Percentiles rank a stretch among this genome's conserved stretches.
Conservation (phyloP, 2,113 vertebrate species). For the Centropus unirufus region DNA sequence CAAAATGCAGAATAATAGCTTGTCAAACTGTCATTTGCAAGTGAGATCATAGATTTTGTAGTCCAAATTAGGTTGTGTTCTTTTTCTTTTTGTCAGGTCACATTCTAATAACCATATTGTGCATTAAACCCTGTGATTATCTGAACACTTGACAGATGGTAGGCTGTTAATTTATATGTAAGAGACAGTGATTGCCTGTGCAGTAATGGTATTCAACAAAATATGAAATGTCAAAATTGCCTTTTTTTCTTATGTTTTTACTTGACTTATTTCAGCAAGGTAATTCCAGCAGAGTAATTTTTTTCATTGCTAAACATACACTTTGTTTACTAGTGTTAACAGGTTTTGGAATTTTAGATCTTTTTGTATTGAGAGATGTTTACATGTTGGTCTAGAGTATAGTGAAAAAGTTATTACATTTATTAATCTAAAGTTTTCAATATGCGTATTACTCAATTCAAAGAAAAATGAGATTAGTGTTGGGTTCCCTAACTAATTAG, state of each 20-base stretch:
- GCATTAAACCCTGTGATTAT: conserved; percentile 83
- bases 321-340: conserved; percentile 48
- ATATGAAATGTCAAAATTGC: conserved; percentile 81
- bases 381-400: not conserved
- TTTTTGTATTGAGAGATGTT: not conserved
- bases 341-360: conserved; percentile 13
- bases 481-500: not conserved
- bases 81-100: conserved; percentile 83
- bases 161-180: conserved; percentile 82
- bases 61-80: conserved; percentile 82
- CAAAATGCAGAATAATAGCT: conserved; percentile 80
- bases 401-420: not conserved
- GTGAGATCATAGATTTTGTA: conserved; percentile 80
- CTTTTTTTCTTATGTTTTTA: conserved; percentile 62
- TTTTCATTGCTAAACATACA: conserved; percentile 55
- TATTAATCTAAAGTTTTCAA: not conserved
- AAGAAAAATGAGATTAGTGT: not conserved
- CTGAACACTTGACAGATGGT: conserved; percentile 83
- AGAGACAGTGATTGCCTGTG: conserved; percentile 78
- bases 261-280: conserved; percentile 73
- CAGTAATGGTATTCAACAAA: conserved; percentile 70
- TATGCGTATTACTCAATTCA: not conserved
- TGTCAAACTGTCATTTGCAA: conserved; percentile 81
- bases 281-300: conserved; percentile 45
- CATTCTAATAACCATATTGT: conserved; percentile 84